phyloP scores from a whole-genome alignment of 2,888 invertebrate species.

The Phytoseiulus persimilis region DNA sequence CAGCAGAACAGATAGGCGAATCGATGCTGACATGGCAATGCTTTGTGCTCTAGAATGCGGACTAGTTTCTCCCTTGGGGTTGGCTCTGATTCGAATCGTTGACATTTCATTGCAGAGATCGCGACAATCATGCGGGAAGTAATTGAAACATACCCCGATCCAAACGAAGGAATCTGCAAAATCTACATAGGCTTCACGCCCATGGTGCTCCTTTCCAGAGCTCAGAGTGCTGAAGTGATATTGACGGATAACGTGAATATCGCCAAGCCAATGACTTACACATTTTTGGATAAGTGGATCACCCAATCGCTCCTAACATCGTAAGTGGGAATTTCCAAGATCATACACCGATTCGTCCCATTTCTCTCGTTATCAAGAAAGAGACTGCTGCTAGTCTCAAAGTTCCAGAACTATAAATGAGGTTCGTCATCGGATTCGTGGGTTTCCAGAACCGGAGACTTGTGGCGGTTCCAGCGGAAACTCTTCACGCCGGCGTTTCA shows the following conservation, averaged over 20 bases:
- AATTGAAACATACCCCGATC: neutral
- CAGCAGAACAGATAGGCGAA: too few species aligned
- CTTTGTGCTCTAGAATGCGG: too few species aligned
- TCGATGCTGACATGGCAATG: too few species aligned
- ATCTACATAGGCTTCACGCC: neutral
- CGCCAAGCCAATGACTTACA: neutral
- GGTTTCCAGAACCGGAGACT: constrained; percentile 53
- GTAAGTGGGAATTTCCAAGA: neutral
- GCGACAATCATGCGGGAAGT: neutral
- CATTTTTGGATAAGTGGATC: neutral
- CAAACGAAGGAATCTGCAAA: neutral
- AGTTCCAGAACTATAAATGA: too few species aligned
- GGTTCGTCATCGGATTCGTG: neutral
- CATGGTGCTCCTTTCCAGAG: neutral
- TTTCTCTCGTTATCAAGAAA: neutral
- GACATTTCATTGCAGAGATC: neutral
- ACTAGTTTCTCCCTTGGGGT: too few species aligned
- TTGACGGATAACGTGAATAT: neutral
- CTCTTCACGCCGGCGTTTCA: constrained; percentile 70
- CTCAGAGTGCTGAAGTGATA: neutral
- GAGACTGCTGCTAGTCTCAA: neutral
- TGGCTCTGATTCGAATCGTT: too few species aligned
- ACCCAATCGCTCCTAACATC: neutral
- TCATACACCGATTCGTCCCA: too few species aligned
- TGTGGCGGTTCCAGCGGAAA: constrained; percentile 64